A percentile compares a stretch with the other conserved stretches of the same genome.
Evolutionary conservation across 2,888 invertebrate species (phyloP).

Genomic region (Schizaphis graminum): DNA sequence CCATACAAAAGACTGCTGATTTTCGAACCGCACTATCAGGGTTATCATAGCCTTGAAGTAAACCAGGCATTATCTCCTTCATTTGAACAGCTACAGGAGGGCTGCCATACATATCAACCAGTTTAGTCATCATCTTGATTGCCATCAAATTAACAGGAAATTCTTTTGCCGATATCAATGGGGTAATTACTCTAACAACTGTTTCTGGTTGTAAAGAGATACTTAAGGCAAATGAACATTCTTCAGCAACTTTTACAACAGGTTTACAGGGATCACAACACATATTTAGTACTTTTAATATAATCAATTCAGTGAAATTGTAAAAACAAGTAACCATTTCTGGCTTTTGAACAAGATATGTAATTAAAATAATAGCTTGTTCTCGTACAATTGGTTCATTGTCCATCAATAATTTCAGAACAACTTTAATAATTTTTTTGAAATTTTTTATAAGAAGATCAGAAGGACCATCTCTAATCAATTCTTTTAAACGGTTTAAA

Average conservation of each 20-base stretch:
- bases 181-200: conserved; percentile 76
- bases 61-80: conserved; percentile 86
- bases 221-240: conserved; percentile 78
- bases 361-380: conserved; percentile 60
- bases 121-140: conserved; percentile 89
- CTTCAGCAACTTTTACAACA: conserved; percentile 83
- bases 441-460: conserved; percentile 58
- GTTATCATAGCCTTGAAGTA: conserved; percentile 93
- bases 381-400: conserved; percentile 49
- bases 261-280: conserved; percentile 82
- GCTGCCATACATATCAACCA: conserved; percentile 82
- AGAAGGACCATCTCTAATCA: conserved; percentile 48
- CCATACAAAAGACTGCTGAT: conserved; percentile 97
- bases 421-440: conserved; percentile 64
- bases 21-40: conserved; percentile 93
- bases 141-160: conserved; percentile 92
- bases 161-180: conserved; percentile 89
- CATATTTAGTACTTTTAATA: conserved; percentile 89
- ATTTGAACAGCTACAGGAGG: conserved; percentile 80
- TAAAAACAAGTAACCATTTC: conserved; percentile 80
- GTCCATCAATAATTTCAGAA: conserved; percentile 62
- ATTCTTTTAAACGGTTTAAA: conserved; percentile 61
- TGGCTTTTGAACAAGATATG: conserved; percentile 54
- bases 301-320: conserved; percentile 90
- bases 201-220: conserved; percentile 70